Conservation (phyloP, 2,888 invertebrate genomes). For the Lasioglossum vierecki region DNA sequence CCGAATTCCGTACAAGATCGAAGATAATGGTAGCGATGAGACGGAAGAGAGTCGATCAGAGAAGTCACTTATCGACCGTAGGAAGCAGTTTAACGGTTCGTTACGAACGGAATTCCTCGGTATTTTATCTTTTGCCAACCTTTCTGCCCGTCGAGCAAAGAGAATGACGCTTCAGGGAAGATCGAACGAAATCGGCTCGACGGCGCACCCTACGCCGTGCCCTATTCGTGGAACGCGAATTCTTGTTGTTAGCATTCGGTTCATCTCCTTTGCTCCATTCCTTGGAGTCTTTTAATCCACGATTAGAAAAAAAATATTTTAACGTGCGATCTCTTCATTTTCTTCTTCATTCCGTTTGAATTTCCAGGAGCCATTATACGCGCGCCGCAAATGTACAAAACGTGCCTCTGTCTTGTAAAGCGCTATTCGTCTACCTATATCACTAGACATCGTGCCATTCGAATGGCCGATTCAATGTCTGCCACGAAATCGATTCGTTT, state of each 20-base stretch:
- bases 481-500: constrained; percentile 48
- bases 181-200: constrained; percentile 28
- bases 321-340: no score
- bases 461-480: constrained; percentile 50
- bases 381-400: constrained; percentile 34
- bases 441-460: constrained; percentile 39
- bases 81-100: constrained; percentile 70
- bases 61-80: constrained; percentile 65
- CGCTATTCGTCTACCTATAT: constrained; percentile 41
- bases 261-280: background rate
- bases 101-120: constrained; percentile 67
- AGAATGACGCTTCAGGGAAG: constrained; percentile 30
- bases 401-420: constrained; percentile 36
- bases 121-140: constrained; percentile 62
- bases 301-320: no score
- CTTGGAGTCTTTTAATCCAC: no score
- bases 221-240: background rate
- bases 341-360: constrained; percentile 1
- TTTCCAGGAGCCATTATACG: constrained; percentile 34
- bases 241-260: background rate
- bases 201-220: constrained; percentile 11
- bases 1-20: constrained; percentile 56
- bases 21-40: constrained; percentile 64
- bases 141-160: constrained; percentile 26
- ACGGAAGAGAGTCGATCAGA: constrained; percentile 58